phyloP scores from a whole-genome alignment of 23 tunicate genomes.

The Corella eumyota region DNA sequence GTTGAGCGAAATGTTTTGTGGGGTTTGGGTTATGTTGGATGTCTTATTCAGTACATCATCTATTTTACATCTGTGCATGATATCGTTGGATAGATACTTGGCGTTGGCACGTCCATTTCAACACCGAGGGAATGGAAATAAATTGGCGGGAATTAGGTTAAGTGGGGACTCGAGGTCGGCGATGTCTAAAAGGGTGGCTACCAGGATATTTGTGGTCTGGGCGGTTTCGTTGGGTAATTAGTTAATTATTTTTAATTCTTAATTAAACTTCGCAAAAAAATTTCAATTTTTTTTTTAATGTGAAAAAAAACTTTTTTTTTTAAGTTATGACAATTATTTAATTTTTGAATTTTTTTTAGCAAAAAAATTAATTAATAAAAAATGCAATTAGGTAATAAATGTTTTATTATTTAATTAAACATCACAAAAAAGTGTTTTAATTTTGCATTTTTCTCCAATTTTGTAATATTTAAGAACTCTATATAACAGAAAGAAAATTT shows the following conservation, averaged over 20 bases:
- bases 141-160: not conserved
- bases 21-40: conserved; percentile 81
- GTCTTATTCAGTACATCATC: conserved; percentile 89
- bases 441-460: no score
- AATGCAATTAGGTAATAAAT: no score
- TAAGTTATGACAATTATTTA: no score
- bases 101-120: conserved; percentile 70
- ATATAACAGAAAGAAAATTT: no score
- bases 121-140: not conserved
- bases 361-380: no score
- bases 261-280: not conserved
- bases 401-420: no score
- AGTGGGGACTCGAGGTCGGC: conserved; percentile 1
- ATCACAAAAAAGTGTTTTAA: no score
- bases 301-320: no score
- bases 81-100: conserved; percentile 70
- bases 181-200: conserved; percentile 1
- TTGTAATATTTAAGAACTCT: no score
- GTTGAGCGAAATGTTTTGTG: conserved; percentile 54
- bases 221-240: conserved; percentile 25
- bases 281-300: not conserved
- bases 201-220: conserved; percentile 38
- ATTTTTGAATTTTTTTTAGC: no score
- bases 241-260: not conserved
- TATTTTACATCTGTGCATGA: conserved; percentile 77